Base-by-base conservation (phyloP, 2,797 vertebrate species). In the Vespertilio murinus region DNA sequence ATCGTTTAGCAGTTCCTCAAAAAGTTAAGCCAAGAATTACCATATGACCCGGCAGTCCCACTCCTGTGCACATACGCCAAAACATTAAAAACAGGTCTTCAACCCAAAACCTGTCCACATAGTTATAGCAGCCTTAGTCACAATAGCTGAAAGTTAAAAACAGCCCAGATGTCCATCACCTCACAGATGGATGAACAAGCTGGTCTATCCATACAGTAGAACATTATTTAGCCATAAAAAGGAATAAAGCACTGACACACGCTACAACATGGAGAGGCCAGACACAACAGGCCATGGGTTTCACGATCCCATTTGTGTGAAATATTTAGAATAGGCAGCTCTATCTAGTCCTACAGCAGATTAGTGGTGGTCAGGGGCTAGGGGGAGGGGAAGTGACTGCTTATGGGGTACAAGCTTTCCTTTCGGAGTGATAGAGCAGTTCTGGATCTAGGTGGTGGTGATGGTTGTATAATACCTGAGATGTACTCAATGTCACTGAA, bases 381-480 rank as follows among this genome's bases (percentile, higher is more conserved):
- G 30, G n/a, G 69, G 30, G 8, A 17, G 23, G 16, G 33, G 7
- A 28, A 38, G 28, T 18, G 71, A 42, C 18, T 12, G 40, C 11
- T 52, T 52, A 30, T 10, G 25, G 12, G 42, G 25, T 12, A 7
- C 5, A 18, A 6, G 28, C 10, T 10, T n/a, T 92, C 42, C 33
- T 40, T 69, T 13, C 0, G 1, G 23, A 13, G 40, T 23, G 35
- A 49, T 12, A 4, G 47, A 75, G 71, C 54, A 28, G 49, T 10
- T 77, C 35, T 16, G 35, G 23, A 90, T 33, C 67, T 25, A 49
- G n/a, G 38, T 1, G 56, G 23, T 65, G 47, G 25, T 22, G 61
- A n/a, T 2, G 6, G 47, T 3, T n/a, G 16, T 5, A 25, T 1
- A 17, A 2, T 5, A 23, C 0, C n/a, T 47, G 22, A 16, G 18